These are phyloP conservation scores for Stegodyphus dumicola DNA, from an alignment of 1,140 invertebrate genomes.

Conservation along the genomic window DNA sequence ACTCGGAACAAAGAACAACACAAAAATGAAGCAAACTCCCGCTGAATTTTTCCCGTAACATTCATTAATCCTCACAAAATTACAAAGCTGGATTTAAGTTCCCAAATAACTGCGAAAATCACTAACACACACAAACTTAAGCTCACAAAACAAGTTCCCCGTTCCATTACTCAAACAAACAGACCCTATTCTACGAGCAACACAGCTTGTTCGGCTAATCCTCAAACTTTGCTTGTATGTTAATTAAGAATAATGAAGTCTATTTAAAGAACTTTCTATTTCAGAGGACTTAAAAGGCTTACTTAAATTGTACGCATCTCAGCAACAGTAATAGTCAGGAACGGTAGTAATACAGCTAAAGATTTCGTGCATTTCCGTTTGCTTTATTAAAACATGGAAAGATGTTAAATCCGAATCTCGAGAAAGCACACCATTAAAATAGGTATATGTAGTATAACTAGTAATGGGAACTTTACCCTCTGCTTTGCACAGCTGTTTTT, in stretches of 20 bases:
- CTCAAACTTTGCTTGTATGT: conserved; percentile 12
- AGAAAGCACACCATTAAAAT: neutral
- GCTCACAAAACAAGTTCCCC: too few species aligned
- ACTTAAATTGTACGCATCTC: neutral
- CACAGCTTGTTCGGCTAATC: neutral
- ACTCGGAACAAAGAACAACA: too few species aligned
- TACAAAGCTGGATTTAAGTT: too few species aligned
- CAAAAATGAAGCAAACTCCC: too few species aligned
- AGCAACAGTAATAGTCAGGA: neutral
- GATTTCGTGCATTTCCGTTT: neutral
- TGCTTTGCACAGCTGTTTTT: too few species aligned
- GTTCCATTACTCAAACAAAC: too few species aligned
- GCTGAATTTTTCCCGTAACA: too few species aligned
- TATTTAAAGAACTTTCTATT: neutral
- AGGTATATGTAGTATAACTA: neutral
- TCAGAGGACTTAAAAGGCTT: neutral
- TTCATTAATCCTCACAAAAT: too few species aligned
- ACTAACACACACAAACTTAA: too few species aligned
- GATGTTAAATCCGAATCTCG: neutral
- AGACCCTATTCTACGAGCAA: too few species aligned
- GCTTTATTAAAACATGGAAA: neutral
- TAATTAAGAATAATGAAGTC: conserved; percentile 31
- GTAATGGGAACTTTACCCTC: too few species aligned
- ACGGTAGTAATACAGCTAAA: neutral
- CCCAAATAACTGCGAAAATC: too few species aligned